phyloP scores from a whole-genome alignment of 1,140 invertebrate genomes.

The Streblospio benedicti region DNA sequence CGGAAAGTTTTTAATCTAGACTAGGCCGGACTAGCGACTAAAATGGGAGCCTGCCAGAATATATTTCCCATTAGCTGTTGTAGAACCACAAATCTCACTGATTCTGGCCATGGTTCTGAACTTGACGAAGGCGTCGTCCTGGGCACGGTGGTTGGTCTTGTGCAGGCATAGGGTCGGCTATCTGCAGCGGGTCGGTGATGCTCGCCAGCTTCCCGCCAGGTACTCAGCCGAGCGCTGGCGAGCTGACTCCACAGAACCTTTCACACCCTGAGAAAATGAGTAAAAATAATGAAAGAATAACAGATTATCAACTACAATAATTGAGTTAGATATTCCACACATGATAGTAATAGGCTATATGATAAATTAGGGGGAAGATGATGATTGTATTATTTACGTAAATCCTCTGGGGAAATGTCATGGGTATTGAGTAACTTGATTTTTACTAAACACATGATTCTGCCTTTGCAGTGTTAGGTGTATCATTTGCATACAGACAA shows the following conservation, averaged over 20 bases:
- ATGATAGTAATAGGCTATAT: background rate
- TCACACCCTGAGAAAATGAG: conserved; percentile 7
- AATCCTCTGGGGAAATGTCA: background rate
- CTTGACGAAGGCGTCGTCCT: background rate
- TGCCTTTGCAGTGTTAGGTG: no score
- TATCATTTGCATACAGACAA: no score
- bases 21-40: no score
- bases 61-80: background rate
- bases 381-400: background rate
- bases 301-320: background rate
- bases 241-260: conserved; percentile 18
- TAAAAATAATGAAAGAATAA: background rate
- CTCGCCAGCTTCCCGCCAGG: conserved; percentile 72
- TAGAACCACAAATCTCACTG: background rate
- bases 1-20: no score
- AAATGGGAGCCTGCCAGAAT: no score
- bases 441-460: no score
- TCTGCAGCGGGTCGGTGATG: conserved; percentile 67
- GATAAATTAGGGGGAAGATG: background rate
- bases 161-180: conserved; percentile 56
- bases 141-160: background rate
- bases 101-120: background rate
- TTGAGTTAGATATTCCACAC: background rate
- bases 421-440: background rate
- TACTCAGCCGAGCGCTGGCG: conserved; percentile 60